Base-by-base conservation (phyloP, 2,113 vertebrate species). In the Actenoides hombroni region DNA sequence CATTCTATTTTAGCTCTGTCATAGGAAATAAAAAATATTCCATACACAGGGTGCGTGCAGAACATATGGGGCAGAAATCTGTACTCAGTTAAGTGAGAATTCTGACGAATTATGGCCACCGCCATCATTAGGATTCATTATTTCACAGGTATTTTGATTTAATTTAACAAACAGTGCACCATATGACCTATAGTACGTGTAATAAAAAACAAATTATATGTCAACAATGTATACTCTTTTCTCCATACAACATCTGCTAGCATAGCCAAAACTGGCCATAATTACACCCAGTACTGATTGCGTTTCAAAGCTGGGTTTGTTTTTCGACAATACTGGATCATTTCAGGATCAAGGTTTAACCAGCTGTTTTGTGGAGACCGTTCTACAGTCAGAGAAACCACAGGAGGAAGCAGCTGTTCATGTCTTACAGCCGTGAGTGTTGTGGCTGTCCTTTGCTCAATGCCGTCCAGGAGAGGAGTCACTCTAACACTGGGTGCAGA, bases 211-310 rank as follows among this genome's bases (percentile, higher is more conserved):
- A 73, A 73, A 63, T 31, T 61, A 28, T 13, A 56, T 24, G 23
- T 40, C 40, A 57, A 42, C 4, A 49, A 53, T 2, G 11, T 53
- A 48, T 64, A 60, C 14, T 59, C 35, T 68, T n/a, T 53, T 59
- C 87, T 93, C 42, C 15, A 40, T 16, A 26, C 5, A 7, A 70
- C 8, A 40, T 23, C 33, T 70, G 51, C 13, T 31, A 80, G 60
- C 49, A 69, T 24, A n/a, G 73, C 13, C 40, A 59, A 82, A 93
- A 40, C 15, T n/a, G n/a, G 17, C 24, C 33, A 9, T 40, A 56
- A 54, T 98, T 98, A 99, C 19, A 99, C 99, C 99, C 99, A 99
- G 42, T 99, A 99, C n/a, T 99, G 99, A 96, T 86, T 98, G 81
- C 56, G 96, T 88, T 98, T 99, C 92, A 99, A 97, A 10, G 97